Evolutionary conservation across 2,797 vertebrate species (phyloP).

Genomic region (Paratrypauchen microcephalus): DNA sequence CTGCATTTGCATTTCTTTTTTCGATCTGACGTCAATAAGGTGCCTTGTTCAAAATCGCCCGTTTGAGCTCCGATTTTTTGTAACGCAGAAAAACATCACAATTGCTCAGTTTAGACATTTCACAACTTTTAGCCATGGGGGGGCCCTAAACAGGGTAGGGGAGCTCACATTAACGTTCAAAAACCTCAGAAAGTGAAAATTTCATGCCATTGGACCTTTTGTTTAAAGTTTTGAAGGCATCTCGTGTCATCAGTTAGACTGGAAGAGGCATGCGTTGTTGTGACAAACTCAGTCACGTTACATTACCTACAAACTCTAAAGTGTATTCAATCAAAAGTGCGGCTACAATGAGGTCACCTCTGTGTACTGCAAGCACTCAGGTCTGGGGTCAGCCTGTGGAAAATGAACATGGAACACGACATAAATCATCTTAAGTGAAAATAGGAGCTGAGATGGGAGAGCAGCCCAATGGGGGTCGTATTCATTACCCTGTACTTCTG

Average conservation of each 20-base stretch:
- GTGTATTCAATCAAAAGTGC: conserved; percentile 3
- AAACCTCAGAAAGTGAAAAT: too few species aligned
- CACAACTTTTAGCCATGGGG: too few species aligned
- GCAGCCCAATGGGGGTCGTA: conserved; percentile 15
- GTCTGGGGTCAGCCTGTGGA: conserved; percentile 18
- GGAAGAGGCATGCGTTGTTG: conserved; percentile 33
- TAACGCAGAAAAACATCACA: too few species aligned
- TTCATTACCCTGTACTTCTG: conserved; percentile 45
- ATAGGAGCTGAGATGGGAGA: neutral
- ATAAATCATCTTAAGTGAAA: conserved; percentile 16
- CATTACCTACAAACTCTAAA: conserved; percentile 36
- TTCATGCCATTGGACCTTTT: too few species aligned
- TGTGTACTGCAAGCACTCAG: neutral
- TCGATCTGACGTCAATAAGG: too few species aligned
- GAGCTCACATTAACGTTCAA: too few species aligned
- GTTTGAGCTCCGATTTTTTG: too few species aligned
- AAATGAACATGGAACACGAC: conserved; percentile 2
- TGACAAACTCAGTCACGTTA: conserved; percentile 44
- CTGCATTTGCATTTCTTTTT: too few species aligned
- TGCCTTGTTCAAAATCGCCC: too few species aligned
- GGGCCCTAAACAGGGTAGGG: too few species aligned
- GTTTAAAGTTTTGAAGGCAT: conserved; percentile 22
- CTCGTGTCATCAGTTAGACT: conserved; percentile 25
- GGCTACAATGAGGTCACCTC: conserved; percentile 16
- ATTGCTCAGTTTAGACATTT: too few species aligned